Evolutionary conservation across 2,113 vertebrate species (phyloP), one percentile per base, ranked within the genome.

Genomic region (Melanostigma gelatinosum): DNA sequence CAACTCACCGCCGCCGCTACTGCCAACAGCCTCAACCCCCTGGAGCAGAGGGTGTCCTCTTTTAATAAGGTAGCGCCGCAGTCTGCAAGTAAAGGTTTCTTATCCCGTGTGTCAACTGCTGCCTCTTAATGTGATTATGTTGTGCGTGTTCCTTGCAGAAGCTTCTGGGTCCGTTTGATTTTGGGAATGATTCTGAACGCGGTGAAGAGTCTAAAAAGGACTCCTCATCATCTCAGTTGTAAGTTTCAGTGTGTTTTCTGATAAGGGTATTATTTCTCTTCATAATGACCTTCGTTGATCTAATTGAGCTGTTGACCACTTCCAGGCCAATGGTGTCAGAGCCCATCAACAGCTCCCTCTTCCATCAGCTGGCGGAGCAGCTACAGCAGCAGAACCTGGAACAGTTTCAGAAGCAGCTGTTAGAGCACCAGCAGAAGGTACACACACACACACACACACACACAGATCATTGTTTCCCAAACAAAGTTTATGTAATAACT

Each of bases 341-440:
- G 83, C 97, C 97, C 88, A 96, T 99, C 91, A 99, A 99, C 95
- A 99, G 95, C 89, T 99, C 98, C 57, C 95, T 99, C 79, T 99
- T 99, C 90, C 98, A 99, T 90, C 98, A 99, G 75, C 93, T 99
- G 86, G 98, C 98, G 38, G 98, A 99, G 79, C 98, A 99, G 69
- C 94, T 99, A 22, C 98, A 99, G 65, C 98, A 99, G 76, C 98
- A 99, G 91, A 99, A 99, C 87, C 92, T 99, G 69, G 97, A 99
- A 86, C 98, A 99, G 90, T 96, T 99, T 84, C 96, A 98, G 84
- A 98, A 99, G 58, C 98, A 99, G 80, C 96, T 99, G 71, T 76
- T 99, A 67, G 98, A 99, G 80, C 95, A 96, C 64, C 95, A 95
- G 71, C 93, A 95, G 81, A 98, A 99, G 96, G 97, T 22, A 11